Evolutionary conservation across 2,797 vertebrate genomes (phyloP).

Genomic region (Falco novaeseelandiae): DNA sequence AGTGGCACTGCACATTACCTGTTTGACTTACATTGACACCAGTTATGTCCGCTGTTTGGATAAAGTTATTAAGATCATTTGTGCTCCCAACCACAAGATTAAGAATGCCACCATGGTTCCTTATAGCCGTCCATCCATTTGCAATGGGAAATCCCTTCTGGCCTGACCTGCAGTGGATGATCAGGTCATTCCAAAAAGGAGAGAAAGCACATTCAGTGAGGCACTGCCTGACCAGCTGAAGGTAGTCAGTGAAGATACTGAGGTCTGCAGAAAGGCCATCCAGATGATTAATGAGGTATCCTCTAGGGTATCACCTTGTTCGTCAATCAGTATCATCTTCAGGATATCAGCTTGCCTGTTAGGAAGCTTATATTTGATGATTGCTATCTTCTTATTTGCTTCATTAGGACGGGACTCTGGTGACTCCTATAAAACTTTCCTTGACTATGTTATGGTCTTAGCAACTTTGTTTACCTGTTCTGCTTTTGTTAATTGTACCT

Average conservation of each 20-base stretch:
- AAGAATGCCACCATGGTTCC: slow-evolving; percentile 47
- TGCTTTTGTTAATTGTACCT: neutral
- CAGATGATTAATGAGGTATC: slow-evolving; percentile 61
- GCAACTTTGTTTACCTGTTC: neutral
- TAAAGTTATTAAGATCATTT: slow-evolving; percentile 66
- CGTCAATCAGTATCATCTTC: neutral
- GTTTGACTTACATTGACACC: slow-evolving; percentile 75
- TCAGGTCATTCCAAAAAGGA: slow-evolving; percentile 45
- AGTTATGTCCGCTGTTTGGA: slow-evolving; percentile 37
- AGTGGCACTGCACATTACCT: slow-evolving; percentile 72
- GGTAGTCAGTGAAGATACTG: slow-evolving; percentile 38
- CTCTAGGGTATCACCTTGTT: slow-evolving; percentile 7
- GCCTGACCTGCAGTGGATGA: slow-evolving; percentile 58
- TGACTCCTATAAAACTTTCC: neutral
- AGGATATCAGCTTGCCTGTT: rapidly evolving
- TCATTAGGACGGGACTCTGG: neutral
- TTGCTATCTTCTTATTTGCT: neutral
- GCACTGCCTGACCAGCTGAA: slow-evolving; percentile 9
- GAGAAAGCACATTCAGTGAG: slow-evolving; percentile 64
- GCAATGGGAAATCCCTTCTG: slow-evolving; percentile 71
- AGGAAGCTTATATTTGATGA: neutral
- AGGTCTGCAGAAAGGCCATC: slow-evolving; percentile 64
- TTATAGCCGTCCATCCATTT: slow-evolving; percentile 65
- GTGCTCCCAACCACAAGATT: slow-evolving; percentile 54
- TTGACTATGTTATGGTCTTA: neutral